A percentile compares a stretch with the other conserved stretches of the same genome.
phyloP scores from a whole-genome alignment of 2,797 vertebrate species.

The Propithecus perrieri region DNA sequence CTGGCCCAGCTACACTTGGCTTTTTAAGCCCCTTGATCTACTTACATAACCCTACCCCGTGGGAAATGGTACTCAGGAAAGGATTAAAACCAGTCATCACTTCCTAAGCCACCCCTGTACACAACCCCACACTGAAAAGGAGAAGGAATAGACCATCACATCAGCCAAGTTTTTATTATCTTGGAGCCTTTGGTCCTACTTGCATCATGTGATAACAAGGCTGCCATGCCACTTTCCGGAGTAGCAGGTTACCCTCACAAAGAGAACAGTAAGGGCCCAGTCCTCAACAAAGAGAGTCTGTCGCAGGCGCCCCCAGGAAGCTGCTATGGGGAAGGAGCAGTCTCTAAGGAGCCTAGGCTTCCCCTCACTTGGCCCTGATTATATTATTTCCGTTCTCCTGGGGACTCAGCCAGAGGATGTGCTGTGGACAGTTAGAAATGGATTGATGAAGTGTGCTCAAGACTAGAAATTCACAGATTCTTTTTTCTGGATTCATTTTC shows the following conservation, averaged over 20 bases:
- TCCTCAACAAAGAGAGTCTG: conserved; percentile 50
- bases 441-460: neutral
- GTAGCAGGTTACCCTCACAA: conserved; percentile 44
- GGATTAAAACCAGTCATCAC: neutral
- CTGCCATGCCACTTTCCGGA: neutral
- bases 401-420: neutral
- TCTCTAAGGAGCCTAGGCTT: neutral
- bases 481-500: neutral
- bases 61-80: neutral
- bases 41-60: neutral
- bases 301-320: neutral
- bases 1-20: neutral
- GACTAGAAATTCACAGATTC: neutral
- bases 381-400: neutral
- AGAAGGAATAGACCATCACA: neutral
- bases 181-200: neutral
- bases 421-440: neutral
- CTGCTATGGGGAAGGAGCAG: neutral
- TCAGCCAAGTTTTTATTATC: neutral
- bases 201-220: neutral
- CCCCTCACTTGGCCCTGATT: neutral
- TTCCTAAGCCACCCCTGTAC: neutral
- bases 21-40: neutral
- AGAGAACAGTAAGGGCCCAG: conserved; percentile 52
- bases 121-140: neutral